Percentiles rank a stretch among this genome's conserved stretches.
Evolutionary conservation across 2,888 invertebrate species (phyloP).

Genomic region (Rotaria macrura): DNA sequence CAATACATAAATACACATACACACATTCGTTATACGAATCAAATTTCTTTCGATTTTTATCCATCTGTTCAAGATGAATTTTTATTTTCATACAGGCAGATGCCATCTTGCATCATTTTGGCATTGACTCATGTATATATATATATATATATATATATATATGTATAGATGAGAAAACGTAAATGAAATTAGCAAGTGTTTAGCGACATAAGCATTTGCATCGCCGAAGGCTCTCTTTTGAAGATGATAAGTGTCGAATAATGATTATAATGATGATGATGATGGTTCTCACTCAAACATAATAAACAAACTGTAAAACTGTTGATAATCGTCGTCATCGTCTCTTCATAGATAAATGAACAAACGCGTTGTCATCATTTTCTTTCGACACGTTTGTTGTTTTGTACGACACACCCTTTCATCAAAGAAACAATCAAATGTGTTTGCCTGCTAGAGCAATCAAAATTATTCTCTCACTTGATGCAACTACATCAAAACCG

Average conservation of each 20-base stretch:
- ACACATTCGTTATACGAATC: background rate
- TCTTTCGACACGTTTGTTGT: background rate
- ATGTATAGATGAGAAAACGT: background rate
- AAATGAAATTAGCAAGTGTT: constrained; percentile 3
- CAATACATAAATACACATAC: background rate
- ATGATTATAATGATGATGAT: background rate
- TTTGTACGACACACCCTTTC: constrained; percentile 1
- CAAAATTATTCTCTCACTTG: constrained; percentile 2
- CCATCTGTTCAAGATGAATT: background rate
- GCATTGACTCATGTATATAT: background rate
- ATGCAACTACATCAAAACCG: background rate
- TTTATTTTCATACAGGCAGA: background rate
- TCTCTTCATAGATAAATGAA: background rate
- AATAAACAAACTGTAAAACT: constrained; percentile 4
- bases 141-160: background rate
- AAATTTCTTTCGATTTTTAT: background rate
- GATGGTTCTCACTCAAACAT: constrained; percentile 1
- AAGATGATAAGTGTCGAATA: background rate
- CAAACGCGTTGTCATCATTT: background rate
- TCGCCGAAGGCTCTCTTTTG: background rate
- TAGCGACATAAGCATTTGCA: background rate
- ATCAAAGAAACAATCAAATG: background rate
- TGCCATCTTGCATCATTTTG: background rate
- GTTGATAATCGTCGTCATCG: background rate
- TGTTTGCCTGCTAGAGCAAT: constrained; percentile 1